phyloP scores from a whole-genome alignment of 2,113 vertebrate species.

The Marmota monax region DNA sequence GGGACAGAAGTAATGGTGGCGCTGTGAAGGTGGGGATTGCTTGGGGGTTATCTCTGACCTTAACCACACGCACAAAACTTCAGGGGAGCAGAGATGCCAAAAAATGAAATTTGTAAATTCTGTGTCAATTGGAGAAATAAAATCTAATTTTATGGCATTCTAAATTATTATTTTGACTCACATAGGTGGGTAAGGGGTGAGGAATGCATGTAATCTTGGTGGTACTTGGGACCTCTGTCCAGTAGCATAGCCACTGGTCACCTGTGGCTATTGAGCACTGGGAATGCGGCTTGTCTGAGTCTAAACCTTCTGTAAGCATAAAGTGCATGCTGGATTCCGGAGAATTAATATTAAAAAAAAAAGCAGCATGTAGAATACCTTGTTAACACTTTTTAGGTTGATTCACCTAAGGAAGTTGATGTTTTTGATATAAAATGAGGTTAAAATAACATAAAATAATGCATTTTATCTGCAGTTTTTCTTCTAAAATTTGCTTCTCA shows the following conservation, averaged over 20 bases:
- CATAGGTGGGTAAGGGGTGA: neutral
- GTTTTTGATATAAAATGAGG: neutral
- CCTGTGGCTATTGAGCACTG: neutral
- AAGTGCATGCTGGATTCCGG: neutral
- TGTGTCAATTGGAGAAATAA: neutral
- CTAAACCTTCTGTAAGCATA: neutral
- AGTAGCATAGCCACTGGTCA: neutral
- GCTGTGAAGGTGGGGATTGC: neutral
- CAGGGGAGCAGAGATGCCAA: neutral
- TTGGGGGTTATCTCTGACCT: neutral
- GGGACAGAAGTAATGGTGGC: neutral
- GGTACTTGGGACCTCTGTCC: accelerated
- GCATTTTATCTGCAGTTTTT: neutral
- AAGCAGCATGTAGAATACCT: neutral
- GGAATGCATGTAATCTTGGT: too few relatives aligned
- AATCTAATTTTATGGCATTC: neutral
- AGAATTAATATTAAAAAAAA: neutral
- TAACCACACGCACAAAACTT: too few relatives aligned
- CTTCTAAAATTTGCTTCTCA: slow-evolving; percentile 47
- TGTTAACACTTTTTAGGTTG: neutral
- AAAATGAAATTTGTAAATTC: neutral
- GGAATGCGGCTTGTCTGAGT: neutral
- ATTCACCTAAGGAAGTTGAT: neutral
- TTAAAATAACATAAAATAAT: neutral
- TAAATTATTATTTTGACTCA: neutral